A percentile compares a stretch with the other conserved stretches of the same genome.
phyloP scores from a whole-genome alignment of 2,888 invertebrate species.

The Euplagia quadripunctaria region DNA sequence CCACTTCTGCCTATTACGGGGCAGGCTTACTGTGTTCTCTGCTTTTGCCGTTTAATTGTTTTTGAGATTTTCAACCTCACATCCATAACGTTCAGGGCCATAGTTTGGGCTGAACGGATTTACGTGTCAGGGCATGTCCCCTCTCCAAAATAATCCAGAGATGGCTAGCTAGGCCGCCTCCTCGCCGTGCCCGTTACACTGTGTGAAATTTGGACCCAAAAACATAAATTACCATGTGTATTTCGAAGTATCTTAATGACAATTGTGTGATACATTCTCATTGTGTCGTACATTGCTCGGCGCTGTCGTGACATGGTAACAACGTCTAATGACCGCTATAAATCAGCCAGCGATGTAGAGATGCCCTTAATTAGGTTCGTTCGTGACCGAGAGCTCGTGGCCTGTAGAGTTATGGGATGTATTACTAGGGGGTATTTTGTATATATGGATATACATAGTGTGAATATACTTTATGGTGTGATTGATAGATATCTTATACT shows the following conservation, averaged over 20 bases:
- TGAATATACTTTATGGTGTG: not conserved
- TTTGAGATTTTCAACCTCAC: too few relatives aligned
- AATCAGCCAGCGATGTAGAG: slow-evolving; percentile 66
- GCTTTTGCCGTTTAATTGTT: too few relatives aligned
- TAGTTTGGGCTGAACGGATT: too few relatives aligned
- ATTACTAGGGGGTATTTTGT: slow-evolving; percentile 22
- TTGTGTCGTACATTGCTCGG: slow-evolving; percentile 52
- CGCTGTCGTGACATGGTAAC: slow-evolving; percentile 48
- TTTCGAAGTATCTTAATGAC: not conserved
- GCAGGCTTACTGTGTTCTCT: too few relatives aligned
- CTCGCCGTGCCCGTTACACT: too few relatives aligned
- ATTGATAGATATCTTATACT: not conserved
- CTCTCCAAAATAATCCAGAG: too few relatives aligned
- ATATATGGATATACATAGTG: slow-evolving; percentile 12
- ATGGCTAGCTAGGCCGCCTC: too few relatives aligned
- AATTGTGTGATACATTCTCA: slow-evolving; percentile 30
- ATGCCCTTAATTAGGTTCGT: slow-evolving; percentile 71
- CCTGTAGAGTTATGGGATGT: slow-evolving; percentile 38
- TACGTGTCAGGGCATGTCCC: too few relatives aligned
- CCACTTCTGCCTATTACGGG: too few relatives aligned
- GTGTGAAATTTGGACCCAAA: too few relatives aligned
- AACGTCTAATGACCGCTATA: slow-evolving; percentile 62
- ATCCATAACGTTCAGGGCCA: too few relatives aligned
- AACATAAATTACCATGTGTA: not conserved
- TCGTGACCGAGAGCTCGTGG: slow-evolving; percentile 60